Percentiles rank a stretch among this genome's conserved stretches.
phyloP scores from a whole-genome alignment of 64 coral and sea anemone genomes.

The Platygyra sinensis region DNA sequence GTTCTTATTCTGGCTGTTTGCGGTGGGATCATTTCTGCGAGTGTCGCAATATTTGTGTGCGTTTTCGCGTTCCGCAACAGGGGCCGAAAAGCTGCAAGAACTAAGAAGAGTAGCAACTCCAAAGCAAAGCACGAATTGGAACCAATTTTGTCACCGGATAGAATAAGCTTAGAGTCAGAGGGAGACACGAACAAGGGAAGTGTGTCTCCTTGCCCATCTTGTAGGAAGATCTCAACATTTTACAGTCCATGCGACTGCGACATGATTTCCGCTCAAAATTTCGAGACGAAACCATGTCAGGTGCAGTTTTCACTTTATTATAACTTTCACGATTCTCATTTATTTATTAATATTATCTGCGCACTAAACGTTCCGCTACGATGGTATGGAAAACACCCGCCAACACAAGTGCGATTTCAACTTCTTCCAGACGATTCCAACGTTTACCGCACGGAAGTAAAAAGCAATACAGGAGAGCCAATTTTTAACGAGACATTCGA shows the following conservation, averaged over 20 bases:
- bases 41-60: conserved; percentile 19
- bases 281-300: conserved; percentile 45
- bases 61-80: neutral
- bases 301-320: conserved; percentile 76
- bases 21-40: neutral
- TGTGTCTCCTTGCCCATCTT: conserved; percentile 24
- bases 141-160: neutral
- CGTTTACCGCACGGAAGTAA: conserved; percentile 80
- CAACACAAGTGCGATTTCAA: conserved; percentile 91
- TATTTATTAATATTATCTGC: conserved; percentile 84
- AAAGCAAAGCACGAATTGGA: conserved; percentile 10
- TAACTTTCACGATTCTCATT: conserved; percentile 68
- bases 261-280: neutral
- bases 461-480: conserved; percentile 61
- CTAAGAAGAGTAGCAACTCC: neutral
- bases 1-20: neutral
- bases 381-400: conserved; percentile 70
- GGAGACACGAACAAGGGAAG: conserved; percentile 3
- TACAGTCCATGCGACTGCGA: conserved; percentile 28
- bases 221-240: conserved; percentile 4
- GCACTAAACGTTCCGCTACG: conserved; percentile 68
- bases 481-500: conserved; percentile 96
- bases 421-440: conserved; percentile 79
- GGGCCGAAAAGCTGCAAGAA: neutral
- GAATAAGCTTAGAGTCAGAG: neutral